These are phyloP conservation scores for Odontesthes bonariensis DNA, from an alignment of 2,113 vertebrate species.

Conservation along the genomic window DNA sequence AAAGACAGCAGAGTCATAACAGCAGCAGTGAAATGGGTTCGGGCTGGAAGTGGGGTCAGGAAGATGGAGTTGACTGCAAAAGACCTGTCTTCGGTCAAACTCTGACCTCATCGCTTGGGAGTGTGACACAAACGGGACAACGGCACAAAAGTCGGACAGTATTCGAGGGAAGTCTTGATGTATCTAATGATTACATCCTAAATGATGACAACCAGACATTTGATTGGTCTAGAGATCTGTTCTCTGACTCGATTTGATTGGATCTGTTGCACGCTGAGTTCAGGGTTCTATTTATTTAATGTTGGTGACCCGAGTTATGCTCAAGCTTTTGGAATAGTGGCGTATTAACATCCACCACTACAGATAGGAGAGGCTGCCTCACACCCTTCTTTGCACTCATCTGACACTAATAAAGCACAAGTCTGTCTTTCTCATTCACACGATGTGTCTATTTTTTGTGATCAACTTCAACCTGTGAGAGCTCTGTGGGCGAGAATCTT, in stretches of 20 bases:
- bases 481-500: neutral
- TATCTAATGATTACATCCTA: neutral
- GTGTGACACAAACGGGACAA: neutral
- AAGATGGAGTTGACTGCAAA: conserved; percentile 5
- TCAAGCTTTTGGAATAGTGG: neutral
- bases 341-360: neutral
- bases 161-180: neutral
- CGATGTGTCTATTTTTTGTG: neutral
- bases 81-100: conserved; percentile 8
- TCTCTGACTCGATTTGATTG: conserved; percentile 64
- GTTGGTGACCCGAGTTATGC: neutral
- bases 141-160: neutral
- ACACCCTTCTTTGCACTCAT: neutral
- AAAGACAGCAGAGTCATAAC: neutral
- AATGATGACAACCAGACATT: conserved; percentile 34
- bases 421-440: neutral
- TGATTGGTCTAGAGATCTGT: conserved; percentile 77
- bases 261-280: neutral
- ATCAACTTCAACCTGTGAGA: too few relatives aligned
- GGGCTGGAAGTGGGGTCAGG: neutral
- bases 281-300: neutral
- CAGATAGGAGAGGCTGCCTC: neutral
- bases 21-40: neutral
- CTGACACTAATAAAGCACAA: neutral
- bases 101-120: neutral